Evolutionary conservation across 2,797 vertebrate genomes (phyloP).

Genomic region (Helicolenus hilgendorfi): DNA sequence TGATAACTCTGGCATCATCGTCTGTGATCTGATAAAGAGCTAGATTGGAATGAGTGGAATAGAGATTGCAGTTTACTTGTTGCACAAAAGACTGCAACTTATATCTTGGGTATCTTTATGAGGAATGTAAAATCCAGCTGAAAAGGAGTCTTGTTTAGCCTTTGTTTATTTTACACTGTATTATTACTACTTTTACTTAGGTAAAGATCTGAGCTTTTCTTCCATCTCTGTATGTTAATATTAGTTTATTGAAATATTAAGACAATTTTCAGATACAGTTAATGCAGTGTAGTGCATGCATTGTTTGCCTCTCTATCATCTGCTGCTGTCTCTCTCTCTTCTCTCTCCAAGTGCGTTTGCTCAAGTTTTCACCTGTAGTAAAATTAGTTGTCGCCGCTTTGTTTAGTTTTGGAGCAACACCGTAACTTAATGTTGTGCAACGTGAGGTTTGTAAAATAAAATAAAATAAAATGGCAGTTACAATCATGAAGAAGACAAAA

Average conservation of each 20-base stretch:
- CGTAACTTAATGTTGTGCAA: fast-evolving
- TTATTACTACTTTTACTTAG: too few relatives aligned
- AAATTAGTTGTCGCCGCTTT: too few relatives aligned
- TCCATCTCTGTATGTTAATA: too few relatives aligned
- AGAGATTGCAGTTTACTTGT: neutral
- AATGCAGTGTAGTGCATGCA: too few relatives aligned
- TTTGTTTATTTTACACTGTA: neutral
- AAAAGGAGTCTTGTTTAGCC: neutral
- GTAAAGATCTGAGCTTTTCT: too few relatives aligned
- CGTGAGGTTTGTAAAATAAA: neutral
- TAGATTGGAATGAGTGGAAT: constrained; percentile 17
- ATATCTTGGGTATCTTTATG: neutral
- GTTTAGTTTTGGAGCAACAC: too few relatives aligned
- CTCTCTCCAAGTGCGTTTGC: too few relatives aligned
- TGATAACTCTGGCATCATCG: constrained; percentile 45
- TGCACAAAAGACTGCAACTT: neutral
- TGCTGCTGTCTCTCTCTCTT: too few relatives aligned
- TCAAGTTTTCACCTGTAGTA: too few relatives aligned
- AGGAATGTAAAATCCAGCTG: neutral
- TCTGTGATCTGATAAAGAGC: constrained; percentile 50
- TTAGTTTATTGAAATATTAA: too few relatives aligned
- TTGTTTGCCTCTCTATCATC: too few relatives aligned
- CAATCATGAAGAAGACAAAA: neutral
- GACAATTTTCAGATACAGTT: too few relatives aligned
- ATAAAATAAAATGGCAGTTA: neutral